Percentiles rank a stretch among this genome's conserved stretches.
Conservation (phyloP, 1,140 invertebrate genomes). For the Drosophila navojoa region DNA sequence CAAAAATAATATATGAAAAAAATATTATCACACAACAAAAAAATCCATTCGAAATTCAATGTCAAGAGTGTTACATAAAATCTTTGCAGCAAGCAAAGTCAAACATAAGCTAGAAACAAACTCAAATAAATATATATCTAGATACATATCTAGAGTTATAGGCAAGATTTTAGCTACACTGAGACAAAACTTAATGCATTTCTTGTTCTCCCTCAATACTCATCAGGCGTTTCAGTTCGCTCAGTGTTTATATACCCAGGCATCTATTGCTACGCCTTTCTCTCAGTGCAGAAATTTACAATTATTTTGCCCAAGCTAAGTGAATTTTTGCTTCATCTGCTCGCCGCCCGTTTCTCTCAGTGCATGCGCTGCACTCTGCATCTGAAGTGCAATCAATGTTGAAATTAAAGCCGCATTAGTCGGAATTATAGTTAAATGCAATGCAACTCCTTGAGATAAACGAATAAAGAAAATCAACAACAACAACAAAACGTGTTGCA, state of each 20-base stretch:
- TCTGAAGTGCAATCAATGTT: slow-evolving; percentile 41
- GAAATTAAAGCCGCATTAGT: slow-evolving; percentile 71
- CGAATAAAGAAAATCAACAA: slow-evolving; percentile 1
- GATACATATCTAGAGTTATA: slow-evolving; percentile 34
- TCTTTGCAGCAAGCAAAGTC: slow-evolving; percentile 15
- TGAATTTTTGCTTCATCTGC: neutral
- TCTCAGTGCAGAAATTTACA: too few species aligned
- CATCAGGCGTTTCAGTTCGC: too few species aligned
- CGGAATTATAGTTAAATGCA: slow-evolving; percentile 72
- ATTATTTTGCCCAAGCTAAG: too few species aligned
- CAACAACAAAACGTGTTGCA: slow-evolving; percentile 17
- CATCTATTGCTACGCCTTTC: too few species aligned
- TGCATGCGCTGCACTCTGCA: slow-evolving; percentile 7
- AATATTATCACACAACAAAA: slow-evolving; percentile 34
- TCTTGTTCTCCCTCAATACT: too few species aligned
- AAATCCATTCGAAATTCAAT: slow-evolving; percentile 47
- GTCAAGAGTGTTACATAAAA: slow-evolving; percentile 53
- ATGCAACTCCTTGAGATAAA: slow-evolving; percentile 47
- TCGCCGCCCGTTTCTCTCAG: neutral
- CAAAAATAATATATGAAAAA: slow-evolving; percentile 44
- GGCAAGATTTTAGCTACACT: slow-evolving; percentile 37
- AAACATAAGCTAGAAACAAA: slow-evolving; percentile 39
- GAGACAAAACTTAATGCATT: neutral
- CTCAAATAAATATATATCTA: slow-evolving; percentile 52
- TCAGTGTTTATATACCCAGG: too few species aligned